These are phyloP conservation scores for Rhegmatorhina hoffmannsi DNA, from an alignment of 2,113 vertebrate species.

Conservation along the genomic window DNA sequence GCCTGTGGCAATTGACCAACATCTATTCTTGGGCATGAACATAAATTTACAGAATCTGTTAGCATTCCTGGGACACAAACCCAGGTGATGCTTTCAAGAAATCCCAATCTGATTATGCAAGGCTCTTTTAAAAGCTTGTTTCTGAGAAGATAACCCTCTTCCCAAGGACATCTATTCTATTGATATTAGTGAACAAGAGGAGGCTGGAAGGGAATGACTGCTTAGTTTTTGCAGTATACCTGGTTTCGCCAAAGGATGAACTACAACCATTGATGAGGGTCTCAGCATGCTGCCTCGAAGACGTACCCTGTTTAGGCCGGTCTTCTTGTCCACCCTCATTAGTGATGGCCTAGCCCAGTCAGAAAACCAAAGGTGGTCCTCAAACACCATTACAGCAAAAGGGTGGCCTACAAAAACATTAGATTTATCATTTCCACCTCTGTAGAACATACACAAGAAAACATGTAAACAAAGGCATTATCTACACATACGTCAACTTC, in stretches of 20 bases:
- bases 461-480: not conserved
- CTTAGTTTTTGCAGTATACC: slow-evolving; percentile 73
- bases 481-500: not conserved
- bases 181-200: not conserved
- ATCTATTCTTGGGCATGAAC: not conserved
- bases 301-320: slow-evolving; percentile 77
- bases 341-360: slow-evolving; percentile 82
- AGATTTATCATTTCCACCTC: not conserved
- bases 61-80: not conserved
- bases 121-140: not conserved
- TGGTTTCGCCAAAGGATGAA: slow-evolving; percentile 92
- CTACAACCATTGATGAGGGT: slow-evolving; percentile 86
- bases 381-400: slow-evolving; percentile 87
- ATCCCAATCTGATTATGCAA: not conserved
- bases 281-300: slow-evolving; percentile 83
- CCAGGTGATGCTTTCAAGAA: not conserved
- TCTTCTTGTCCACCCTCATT: slow-evolving; percentile 85
- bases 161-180: not conserved
- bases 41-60: not conserved
- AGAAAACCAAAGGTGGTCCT: slow-evolving; percentile 88
- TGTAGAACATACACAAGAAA: not conserved
- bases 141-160: not conserved
- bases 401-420: slow-evolving; percentile 79
- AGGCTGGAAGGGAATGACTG: slow-evolving; percentile 33
- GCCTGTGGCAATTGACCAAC: not conserved